phyloP scores from a whole-genome alignment of 2,797 vertebrate genomes.

The Phyllotis vaccarum region DNA sequence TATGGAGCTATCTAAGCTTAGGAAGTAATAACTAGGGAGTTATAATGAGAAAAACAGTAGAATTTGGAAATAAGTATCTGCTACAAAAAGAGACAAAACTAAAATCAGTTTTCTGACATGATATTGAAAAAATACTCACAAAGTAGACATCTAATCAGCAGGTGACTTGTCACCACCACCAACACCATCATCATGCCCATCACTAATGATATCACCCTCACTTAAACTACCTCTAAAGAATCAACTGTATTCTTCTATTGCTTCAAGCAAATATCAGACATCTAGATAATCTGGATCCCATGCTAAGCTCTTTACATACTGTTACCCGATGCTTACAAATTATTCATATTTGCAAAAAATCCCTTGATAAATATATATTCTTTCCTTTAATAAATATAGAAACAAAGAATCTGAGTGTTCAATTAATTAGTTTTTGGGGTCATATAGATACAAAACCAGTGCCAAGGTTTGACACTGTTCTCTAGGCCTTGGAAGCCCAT shows the following conservation, averaged over 20 bases:
- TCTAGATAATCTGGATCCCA: background rate
- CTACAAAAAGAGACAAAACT: conserved; percentile 14
- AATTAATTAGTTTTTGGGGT: background rate
- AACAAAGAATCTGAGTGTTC: background rate
- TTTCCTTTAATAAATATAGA: background rate
- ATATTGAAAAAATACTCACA: background rate
- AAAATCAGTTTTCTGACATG: background rate
- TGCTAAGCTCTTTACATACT: conserved; percentile 7
- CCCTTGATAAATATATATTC: background rate
- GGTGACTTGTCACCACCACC: background rate
- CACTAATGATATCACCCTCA: background rate
- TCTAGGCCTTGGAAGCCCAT: background rate
- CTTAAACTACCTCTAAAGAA: background rate
- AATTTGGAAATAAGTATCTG: conserved; percentile 17
- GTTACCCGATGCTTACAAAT: background rate
- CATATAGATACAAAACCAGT: background rate
- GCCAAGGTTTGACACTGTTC: background rate
- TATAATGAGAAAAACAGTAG: background rate
- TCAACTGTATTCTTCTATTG: background rate
- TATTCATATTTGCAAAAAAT: background rate
- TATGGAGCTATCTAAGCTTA: background rate
- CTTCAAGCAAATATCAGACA: background rate
- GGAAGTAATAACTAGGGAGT: background rate
- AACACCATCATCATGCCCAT: background rate
- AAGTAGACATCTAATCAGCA: background rate